These are phyloP conservation scores for Syngnathus typhle DNA, from an alignment of 2,113 vertebrate genomes.

Conservation along the genomic window DNA sequence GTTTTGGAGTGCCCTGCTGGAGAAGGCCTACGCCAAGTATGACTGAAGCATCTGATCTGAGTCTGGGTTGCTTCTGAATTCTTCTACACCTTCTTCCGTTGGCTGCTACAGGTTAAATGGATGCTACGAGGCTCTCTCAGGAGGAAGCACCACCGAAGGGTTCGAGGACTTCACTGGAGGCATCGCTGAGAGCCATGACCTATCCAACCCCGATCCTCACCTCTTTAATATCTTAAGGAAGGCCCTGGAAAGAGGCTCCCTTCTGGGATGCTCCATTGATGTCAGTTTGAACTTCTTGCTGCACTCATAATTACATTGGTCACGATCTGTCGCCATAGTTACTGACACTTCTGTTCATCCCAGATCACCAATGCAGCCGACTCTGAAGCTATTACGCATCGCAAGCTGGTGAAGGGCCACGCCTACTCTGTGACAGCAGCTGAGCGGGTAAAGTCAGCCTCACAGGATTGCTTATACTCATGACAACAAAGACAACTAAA, in stretches of 20 bases:
- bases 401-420: constrained; percentile 79
- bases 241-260: constrained; percentile 63
- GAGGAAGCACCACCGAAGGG: constrained; percentile 88
- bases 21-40: constrained; percentile 70
- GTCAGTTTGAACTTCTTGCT: constrained; percentile 38
- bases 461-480: not conserved
- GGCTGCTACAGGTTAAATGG: constrained; percentile 76
- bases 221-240: constrained; percentile 68
- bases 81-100: not conserved
- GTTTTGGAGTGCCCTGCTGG: constrained; percentile 73
- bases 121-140: constrained; percentile 84
- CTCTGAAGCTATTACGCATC: constrained; percentile 71
- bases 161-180: constrained; percentile 94
- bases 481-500: not conserved
- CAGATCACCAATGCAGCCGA: constrained; percentile 63
- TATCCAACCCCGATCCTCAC: constrained; percentile 49
- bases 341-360: constrained; percentile 3
- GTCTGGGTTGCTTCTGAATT: constrained; percentile 2
- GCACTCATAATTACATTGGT: not conserved
- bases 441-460: constrained; percentile 63
- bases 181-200: constrained; percentile 81
- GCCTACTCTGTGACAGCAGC: constrained; percentile 80
- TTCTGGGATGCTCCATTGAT: constrained; percentile 71
- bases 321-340: not conserved
- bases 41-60: constrained; percentile 20